Evolutionary conservation across 2,113 vertebrate species (phyloP).

Genomic region (Bolborhynchus lineola): DNA sequence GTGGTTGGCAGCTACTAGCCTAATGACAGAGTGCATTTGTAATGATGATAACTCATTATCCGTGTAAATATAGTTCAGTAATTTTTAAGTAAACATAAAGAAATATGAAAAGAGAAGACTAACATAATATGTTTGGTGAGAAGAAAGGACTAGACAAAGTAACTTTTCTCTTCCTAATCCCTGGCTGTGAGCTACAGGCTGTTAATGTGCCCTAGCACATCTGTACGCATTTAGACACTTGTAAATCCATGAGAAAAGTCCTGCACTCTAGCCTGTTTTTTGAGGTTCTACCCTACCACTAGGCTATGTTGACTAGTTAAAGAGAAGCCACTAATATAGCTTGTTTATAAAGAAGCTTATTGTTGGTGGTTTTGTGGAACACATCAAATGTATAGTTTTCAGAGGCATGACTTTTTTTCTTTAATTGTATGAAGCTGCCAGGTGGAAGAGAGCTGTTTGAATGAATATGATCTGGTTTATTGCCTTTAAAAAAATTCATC

Average conservation of each 20-base stretch:
- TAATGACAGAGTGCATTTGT: background rate
- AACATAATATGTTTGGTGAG: background rate
- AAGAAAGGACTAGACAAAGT: background rate
- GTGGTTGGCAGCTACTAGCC: background rate
- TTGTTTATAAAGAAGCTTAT: background rate
- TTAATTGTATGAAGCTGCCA: background rate
- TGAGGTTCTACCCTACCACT: background rate
- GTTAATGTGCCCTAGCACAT: background rate
- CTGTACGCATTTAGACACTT: background rate
- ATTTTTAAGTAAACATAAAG: background rate
- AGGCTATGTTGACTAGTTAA: background rate
- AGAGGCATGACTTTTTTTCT: background rate
- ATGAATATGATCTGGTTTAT: background rate
- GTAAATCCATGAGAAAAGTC: slow-evolving; percentile 13
- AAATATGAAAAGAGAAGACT: background rate
- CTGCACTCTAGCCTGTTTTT: background rate
- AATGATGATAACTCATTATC: background rate
- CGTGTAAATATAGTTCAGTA: background rate
- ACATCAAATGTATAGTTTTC: background rate
- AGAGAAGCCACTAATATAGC: slow-evolving; percentile 10
- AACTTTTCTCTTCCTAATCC: background rate
- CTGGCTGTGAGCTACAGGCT: background rate
- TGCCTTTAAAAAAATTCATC: background rate
- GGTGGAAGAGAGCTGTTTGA: background rate
- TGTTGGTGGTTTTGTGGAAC: slow-evolving; percentile 23